Percentiles rank a stretch among this genome's conserved stretches.
Conservation (phyloP, 2,888 invertebrate species). For the Plutella xylostella region DNA sequence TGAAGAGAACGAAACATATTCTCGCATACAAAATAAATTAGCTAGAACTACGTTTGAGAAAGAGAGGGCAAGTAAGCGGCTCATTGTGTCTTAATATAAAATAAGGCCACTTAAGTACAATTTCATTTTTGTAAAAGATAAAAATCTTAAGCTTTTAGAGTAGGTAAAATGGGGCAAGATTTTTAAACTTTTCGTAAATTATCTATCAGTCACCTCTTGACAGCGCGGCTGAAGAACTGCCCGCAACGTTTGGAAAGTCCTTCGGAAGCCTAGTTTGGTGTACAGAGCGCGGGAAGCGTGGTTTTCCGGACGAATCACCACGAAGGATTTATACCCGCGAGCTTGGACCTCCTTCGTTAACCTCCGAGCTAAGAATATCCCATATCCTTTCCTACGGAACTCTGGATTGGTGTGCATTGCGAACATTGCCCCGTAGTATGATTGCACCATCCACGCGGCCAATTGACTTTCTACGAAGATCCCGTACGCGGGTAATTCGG, state of each 20-base stretch:
- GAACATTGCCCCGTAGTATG: constrained; percentile 92
- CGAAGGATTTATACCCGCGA: constrained; percentile 85
- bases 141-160: no score
- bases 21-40: no score
- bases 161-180: no score
- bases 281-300: constrained; percentile 88
- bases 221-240: constrained; percentile 77
- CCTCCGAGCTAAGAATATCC: constrained; percentile 78
- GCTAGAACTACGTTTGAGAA: no score
- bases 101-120: neutral
- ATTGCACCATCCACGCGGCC: constrained; percentile 93
- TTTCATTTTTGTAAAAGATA: no score
- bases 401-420: constrained; percentile 89
- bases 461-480: constrained; percentile 81
- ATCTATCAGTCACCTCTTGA: no score
- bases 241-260: constrained; percentile 83
- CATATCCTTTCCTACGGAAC: constrained; percentile 80
- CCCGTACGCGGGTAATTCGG: constrained; percentile 83
- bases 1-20: no score
- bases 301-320: constrained; percentile 87
- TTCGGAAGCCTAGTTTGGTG: constrained; percentile 84
- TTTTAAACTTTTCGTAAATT: no score
- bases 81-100: neutral
- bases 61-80: no score
- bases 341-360: constrained; percentile 75